Evolutionary conservation across 2,888 invertebrate genomes (phyloP).

Genomic region (Callinectes sapidus): DNA sequence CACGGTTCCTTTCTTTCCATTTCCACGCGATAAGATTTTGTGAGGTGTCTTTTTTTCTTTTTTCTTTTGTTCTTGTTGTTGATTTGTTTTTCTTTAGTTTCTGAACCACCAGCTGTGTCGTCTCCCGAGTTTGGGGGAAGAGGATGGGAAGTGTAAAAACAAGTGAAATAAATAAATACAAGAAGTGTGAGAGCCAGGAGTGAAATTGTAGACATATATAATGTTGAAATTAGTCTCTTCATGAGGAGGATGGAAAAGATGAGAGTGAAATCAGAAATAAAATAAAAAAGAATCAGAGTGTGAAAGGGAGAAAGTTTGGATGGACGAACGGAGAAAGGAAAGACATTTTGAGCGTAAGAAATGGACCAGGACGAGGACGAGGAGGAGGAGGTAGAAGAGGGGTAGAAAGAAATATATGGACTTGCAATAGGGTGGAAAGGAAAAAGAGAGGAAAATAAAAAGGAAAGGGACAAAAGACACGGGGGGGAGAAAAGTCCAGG

Average conservation of each 20-base stretch:
- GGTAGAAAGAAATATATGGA: background rate
- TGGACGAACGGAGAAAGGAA: background rate
- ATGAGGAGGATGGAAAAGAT: background rate
- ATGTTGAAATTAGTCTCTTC: background rate
- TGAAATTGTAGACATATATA: background rate
- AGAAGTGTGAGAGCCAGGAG: background rate
- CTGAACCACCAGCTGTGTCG: constrained; percentile 26
- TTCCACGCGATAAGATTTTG: background rate
- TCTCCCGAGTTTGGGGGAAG: background rate
- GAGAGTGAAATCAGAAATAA: background rate
- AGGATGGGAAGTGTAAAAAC: background rate
- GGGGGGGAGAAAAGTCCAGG: background rate
- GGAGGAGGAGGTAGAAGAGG: background rate
- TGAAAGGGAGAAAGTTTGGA: background rate
- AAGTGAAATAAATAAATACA: background rate
- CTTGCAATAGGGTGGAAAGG: background rate
- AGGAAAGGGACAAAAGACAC: background rate
- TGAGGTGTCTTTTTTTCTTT: background rate
- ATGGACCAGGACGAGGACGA: background rate
- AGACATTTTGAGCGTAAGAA: too few species aligned
- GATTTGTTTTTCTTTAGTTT: too few species aligned
- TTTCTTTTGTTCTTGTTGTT: too few species aligned
- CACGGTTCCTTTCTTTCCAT: background rate
- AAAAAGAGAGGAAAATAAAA: background rate
- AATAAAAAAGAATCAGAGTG: background rate